Evolutionary conservation across 2,113 vertebrate species (phyloP).

Genomic region (Actinemys pallida): DNA sequence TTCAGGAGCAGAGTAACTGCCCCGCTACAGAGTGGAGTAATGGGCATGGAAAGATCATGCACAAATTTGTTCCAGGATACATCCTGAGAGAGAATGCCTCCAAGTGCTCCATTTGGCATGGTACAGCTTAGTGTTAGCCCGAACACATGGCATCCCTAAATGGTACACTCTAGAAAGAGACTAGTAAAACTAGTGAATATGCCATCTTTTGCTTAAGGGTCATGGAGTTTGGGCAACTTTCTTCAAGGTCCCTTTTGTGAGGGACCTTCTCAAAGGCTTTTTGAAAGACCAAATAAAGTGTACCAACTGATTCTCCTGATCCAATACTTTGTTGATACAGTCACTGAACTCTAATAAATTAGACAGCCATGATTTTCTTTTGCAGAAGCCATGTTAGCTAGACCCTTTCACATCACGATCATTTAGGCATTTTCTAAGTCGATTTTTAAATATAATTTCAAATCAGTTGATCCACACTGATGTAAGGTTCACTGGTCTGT

Average conservation of each 20-base stretch:
- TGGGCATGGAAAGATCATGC: not conserved
- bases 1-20: too few relatives aligned
- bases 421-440: not conserved
- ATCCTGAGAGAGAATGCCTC: rapidly evolving
- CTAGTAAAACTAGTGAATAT: too few relatives aligned
- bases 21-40: too few relatives aligned
- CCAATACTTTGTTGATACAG: not conserved
- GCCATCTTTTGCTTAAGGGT: not conserved
- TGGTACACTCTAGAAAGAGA: not conserved
- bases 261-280: not conserved
- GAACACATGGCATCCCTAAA: not conserved
- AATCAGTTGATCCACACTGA: not conserved
- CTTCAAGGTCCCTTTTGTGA: not conserved
- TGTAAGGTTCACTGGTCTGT: not conserved
- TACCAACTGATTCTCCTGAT: not conserved
- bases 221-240: not conserved
- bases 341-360: not conserved
- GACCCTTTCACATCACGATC: not conserved
- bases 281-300: not conserved
- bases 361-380: not conserved
- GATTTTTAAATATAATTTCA: not conserved
- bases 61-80: rapidly evolving
- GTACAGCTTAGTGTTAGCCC: too few relatives aligned
- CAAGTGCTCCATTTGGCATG: not conserved
- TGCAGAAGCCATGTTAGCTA: not conserved